These are phyloP conservation scores for Prionailurus viverrinus DNA, from an alignment of 2,113 vertebrate species.

Conservation along the genomic window DNA sequence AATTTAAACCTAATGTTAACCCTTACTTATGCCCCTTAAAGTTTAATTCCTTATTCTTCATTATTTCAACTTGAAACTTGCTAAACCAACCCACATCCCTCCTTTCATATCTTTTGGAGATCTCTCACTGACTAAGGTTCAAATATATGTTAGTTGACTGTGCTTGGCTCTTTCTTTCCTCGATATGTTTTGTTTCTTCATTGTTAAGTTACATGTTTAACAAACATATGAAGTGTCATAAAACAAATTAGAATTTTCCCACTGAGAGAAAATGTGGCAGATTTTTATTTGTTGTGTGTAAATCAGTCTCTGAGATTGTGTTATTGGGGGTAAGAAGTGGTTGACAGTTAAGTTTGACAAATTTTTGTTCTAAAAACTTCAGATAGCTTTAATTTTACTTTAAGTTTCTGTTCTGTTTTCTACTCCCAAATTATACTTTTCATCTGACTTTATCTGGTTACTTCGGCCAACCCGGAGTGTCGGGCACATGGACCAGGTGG, in stretches of 20 bases:
- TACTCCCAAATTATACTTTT: background rate
- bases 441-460: background rate
- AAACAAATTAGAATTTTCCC: slow-evolving; percentile 2
- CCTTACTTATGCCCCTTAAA: background rate
- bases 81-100: rapidly evolving
- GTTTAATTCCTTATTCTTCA: background rate
- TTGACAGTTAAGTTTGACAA: background rate
- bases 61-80: background rate
- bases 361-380: background rate
- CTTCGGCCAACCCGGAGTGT: rapidly evolving
- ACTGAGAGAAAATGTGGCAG: background rate
- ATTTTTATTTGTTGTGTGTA: background rate
- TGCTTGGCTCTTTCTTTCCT: background rate
- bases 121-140: background rate
- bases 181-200: background rate
- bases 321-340: background rate
- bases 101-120: background rate
- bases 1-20: background rate
- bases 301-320: background rate
- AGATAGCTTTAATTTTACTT: background rate
- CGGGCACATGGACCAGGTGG: rapidly evolving
- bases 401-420: too few relatives aligned
- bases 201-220: background rate
- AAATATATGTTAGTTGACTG: background rate
- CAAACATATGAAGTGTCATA: background rate